Percentiles rank a stretch among this genome's conserved stretches.
Conservation (phyloP, 1,140 invertebrate genomes). For the Teleogryllus occipitalis region DNA sequence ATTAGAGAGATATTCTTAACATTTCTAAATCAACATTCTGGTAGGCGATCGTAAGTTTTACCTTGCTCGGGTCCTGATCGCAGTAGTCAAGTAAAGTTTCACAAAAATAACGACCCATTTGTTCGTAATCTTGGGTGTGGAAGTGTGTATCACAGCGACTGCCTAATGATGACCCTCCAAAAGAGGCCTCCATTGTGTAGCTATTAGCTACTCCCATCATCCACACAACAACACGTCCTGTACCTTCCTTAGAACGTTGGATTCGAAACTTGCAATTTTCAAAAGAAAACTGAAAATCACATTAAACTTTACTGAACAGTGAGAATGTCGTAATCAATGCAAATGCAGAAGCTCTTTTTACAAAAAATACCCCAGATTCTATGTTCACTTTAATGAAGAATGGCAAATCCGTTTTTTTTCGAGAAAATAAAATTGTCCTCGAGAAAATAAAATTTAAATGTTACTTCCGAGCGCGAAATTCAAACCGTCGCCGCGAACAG, state of each 20-base stretch:
- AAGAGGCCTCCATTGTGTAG: conserved; percentile 90
- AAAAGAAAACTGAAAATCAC: conserved; percentile 70
- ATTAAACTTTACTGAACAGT: too few species aligned
- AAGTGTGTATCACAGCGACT: conserved; percentile 81
- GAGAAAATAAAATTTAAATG: too few species aligned
- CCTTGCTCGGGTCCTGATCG: conserved; percentile 78
- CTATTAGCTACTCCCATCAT: conserved; percentile 88
- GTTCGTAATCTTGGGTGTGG: conserved; percentile 67
- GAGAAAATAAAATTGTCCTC: too few species aligned
- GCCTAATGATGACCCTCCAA: conserved; percentile 75
- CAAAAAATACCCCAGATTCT: too few species aligned
- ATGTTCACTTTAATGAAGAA: too few species aligned
- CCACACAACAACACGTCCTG: conserved; percentile 86
- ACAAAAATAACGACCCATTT: conserved; percentile 81
- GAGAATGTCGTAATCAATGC: too few species aligned
- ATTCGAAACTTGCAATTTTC: conserved; percentile 89
- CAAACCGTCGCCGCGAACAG: too few species aligned
- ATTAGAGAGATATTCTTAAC: too few species aligned
- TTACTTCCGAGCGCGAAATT: too few species aligned
- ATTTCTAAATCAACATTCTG: too few species aligned
- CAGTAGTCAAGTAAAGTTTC: conserved; percentile 86
- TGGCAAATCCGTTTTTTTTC: too few species aligned
- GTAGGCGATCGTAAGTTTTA: conserved; percentile 30
- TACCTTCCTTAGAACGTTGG: conserved; percentile 86
- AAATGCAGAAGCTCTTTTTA: too few species aligned